A percentile compares a stretch with the other conserved stretches of the same genome.
Conservation (phyloP, 2,113 vertebrate genomes). For the Nestor notabilis region DNA sequence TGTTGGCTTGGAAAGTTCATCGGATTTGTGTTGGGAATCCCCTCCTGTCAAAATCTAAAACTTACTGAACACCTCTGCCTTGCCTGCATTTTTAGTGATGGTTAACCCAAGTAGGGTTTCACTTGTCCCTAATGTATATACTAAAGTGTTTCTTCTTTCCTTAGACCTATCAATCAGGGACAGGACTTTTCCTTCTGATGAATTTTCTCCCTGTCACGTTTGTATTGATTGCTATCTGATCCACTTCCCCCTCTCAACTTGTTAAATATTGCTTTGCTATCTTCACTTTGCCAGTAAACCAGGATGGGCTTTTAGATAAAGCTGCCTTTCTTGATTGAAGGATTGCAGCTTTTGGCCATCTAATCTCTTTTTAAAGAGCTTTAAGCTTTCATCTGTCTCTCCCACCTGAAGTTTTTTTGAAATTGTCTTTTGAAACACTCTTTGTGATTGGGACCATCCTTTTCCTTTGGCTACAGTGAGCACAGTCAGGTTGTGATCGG, state of each 20-base stretch:
- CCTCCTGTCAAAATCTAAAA: background rate
- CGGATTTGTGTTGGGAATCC: background rate
- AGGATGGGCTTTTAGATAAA: slow-evolving; percentile 24
- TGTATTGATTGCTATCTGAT: slow-evolving; percentile 38
- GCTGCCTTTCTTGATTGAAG: slow-evolving; percentile 20
- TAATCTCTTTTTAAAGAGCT: slow-evolving; percentile 2
- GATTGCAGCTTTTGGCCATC: slow-evolving; percentile 11
- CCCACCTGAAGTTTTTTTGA: background rate
- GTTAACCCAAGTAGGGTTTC: background rate
- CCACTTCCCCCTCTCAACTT: background rate
- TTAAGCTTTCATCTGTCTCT: background rate
- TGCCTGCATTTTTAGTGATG: background rate
- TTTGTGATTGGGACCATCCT: background rate
- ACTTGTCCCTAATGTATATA: background rate
- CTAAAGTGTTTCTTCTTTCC: background rate
- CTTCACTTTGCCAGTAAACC: slow-evolving; percentile 1
- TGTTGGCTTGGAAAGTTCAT: background rate
- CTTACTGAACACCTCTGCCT: background rate
- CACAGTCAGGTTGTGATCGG: background rate
- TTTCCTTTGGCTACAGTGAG: background rate
- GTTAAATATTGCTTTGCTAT: slow-evolving; percentile 20
- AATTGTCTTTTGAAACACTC: background rate
- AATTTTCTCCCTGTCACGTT: slow-evolving; percentile 1
- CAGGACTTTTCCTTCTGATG: background rate
- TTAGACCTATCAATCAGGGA: background rate